A percentile compares a stretch with the other conserved stretches of the same genome.
These are phyloP conservation scores for Drosophila malerkotliana DNA, from an alignment of 1,140 invertebrate species.

Conservation along the genomic window DNA sequence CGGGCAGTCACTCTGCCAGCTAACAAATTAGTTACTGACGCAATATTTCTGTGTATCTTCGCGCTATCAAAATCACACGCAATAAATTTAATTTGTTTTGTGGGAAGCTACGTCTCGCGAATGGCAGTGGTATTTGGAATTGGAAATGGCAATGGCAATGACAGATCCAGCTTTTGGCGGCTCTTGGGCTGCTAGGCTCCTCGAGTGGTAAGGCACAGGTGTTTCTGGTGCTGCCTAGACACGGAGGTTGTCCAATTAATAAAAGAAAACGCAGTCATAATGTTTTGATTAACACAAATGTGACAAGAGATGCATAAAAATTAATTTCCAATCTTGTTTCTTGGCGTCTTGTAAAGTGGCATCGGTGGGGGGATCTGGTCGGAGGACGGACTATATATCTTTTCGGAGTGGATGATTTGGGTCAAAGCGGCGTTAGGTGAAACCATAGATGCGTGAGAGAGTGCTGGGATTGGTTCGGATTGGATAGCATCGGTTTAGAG, in stretches of 20 bases:
- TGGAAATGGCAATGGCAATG: constrained; percentile 25
- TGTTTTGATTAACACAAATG: constrained; percentile 81
- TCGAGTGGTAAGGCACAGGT: constrained; percentile 13
- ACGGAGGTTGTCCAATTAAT: constrained; percentile 72
- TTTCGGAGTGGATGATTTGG: constrained; percentile 56
- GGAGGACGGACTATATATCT: constrained; percentile 24
- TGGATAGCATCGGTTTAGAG: constrained; percentile 6
- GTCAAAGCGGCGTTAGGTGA: constrained; percentile 63
- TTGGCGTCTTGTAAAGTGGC: constrained; percentile 10
- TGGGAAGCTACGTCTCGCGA: constrained; percentile 13
- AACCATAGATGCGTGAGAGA: constrained; percentile 73
- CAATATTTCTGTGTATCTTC: constrained; percentile 72
- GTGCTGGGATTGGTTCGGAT: constrained; percentile 14
- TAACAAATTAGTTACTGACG: constrained; percentile 81
- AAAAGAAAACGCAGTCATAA: constrained; percentile 79
- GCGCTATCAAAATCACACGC: constrained; percentile 81
- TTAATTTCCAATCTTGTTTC: constrained; percentile 72
- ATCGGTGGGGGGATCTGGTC: background rate
- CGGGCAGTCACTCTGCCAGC: constrained; percentile 30
- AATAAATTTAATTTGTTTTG: constrained; percentile 74
- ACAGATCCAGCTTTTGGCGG: constrained; percentile 22
- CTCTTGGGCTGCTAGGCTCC: background rate
- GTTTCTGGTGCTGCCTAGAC: constrained; percentile 10
- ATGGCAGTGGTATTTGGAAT: background rate
- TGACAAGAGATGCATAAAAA: constrained; percentile 79